Evolutionary conservation across 2,113 vertebrate species (phyloP), one percentile per base, ranked within the genome.

Genomic region (Asarcornis scutulata): DNA sequence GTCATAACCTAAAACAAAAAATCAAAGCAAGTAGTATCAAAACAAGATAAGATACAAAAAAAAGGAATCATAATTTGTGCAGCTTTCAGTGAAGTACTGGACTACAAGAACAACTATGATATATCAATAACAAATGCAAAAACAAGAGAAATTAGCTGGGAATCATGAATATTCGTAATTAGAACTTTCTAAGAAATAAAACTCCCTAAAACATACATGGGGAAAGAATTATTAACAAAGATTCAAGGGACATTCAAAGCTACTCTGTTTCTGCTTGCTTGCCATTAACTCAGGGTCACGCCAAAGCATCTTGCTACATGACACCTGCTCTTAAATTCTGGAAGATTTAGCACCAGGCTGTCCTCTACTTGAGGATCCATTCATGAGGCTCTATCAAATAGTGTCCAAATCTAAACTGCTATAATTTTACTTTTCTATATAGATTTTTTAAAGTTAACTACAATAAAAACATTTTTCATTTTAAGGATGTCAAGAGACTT

Each of bases 1-100:
- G 98, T 99, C 99, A 92, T 99, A 99, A 46, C 99, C 99, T 99
- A 95, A 79, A 4, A 48, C 40, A 48, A 48, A 48, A 96, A 83
- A 82, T n/a, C 31, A 93, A 32, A 95, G 38, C 13, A 17, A 83
- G 82, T 32, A 85, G 20, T 66, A 86, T 40, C n/a, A 96, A 90
- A 92, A 13, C 25, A 69, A 95, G 85, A 6, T 31, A 83, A 83
- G 7, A 48, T 7, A 84, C 1, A 29, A 46, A 77, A 86, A 86
- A 60, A 76, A 9, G 20, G 20, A 38, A 52, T 34, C 6, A 12
- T 27, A 53, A 88, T 79, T 83, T 38, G 15, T 32, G 36, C n/a
- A 82, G 12, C 66, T 60, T 80, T 91, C 76, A 88, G 42, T n/a
- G 84, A 26, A 3, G 7, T 31, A 81, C 17, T 83, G 14, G 32